These are phyloP conservation scores for Temnothorax curvispinosus DNA, from an alignment of 1,140 invertebrate genomes.

Conservation along the genomic window DNA sequence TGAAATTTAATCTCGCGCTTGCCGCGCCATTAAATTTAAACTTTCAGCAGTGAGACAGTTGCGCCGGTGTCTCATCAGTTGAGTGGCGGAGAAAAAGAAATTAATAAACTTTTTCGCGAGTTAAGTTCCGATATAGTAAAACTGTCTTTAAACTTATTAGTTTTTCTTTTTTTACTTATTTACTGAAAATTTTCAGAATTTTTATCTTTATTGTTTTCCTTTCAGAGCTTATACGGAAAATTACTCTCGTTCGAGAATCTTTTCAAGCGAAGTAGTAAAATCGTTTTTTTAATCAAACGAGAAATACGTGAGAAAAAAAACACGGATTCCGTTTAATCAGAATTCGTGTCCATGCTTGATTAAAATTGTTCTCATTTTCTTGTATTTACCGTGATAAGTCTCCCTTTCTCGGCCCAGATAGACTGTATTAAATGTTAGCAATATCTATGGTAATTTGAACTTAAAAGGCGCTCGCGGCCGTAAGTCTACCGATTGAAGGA, in stretches of 20 bases:
- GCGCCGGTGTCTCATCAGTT: constrained; percentile 5
- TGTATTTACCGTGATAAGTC: constrained; percentile 25
- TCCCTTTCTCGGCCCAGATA: not conserved
- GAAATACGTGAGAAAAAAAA: not conserved
- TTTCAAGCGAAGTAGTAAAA: constrained; percentile 1
- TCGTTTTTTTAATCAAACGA: not conserved
- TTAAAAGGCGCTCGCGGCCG: constrained; percentile 2
- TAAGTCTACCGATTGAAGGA: constrained; percentile 16
- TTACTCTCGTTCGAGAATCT: not conserved
- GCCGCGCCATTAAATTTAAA: constrained; percentile 29
- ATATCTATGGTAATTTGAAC: constrained; percentile 64
- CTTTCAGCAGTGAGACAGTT: constrained; percentile 20
- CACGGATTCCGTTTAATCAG: not conserved
- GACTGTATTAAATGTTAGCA: constrained; percentile 57
- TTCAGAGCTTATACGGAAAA: not conserved
- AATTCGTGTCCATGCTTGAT: constrained; percentile 7
- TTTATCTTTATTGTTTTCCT: not conserved
- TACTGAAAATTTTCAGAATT: not conserved
- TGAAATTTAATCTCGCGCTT: constrained; percentile 42
- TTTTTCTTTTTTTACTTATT: not conserved
- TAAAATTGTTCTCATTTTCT: constrained; percentile 35
- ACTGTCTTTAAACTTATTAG: not conserved
- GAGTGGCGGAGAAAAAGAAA: not conserved
- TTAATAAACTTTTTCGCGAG: constrained; percentile 25
- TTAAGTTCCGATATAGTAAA: not conserved